Base-by-base conservation (phyloP, 1,140 invertebrate genomes). In the Asobara japonica region DNA sequence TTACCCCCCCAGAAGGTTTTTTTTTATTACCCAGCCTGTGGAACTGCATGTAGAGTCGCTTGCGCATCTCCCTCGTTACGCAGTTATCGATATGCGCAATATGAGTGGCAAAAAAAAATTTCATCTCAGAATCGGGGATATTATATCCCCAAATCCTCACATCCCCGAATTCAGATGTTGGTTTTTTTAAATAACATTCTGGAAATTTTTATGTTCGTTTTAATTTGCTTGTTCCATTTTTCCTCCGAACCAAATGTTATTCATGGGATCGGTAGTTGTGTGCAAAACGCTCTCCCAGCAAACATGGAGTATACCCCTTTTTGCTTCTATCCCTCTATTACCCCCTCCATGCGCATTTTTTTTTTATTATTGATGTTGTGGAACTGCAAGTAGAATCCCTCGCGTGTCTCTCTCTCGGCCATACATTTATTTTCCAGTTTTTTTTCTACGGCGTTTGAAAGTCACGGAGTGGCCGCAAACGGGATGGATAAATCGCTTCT, bases 291-390 rank as follows among this genome's bases (percentile, higher is more conserved):
- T n/a, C n/a, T n/a, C n/a, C n/a, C n/a, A n/a, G n/a, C n/a, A n/a
- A n/a, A n/a, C n/a, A n/a, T n/a, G n/a, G n/a, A n/a, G n/a, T n/a
- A n/a, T n/a, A n/a, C n/a, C n/a, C n/a, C n/a, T n/a, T n/a, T n/a
- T n/a, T n/a, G n/a, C n/a, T n/a, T n/a, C 29, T 13, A 62, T 62
- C 60, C n/a, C 22, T 41, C 45, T 77, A 74, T 77, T 76, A 64
- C 74, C 48, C 18, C 30, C 56, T 45, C 18, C n/a, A n/a, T n/a
- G n/a, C n/a, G 27, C 29, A 36, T 30, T 69, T 56, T 36, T 56
- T 36, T 61, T 30, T 18, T 36, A 60, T 22, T 30, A 29, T 13
- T 45, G 6, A 38, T 20, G 22, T 56, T 25, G 51, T 13, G 25
- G 51, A 31, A 29, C 45, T 20, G 41, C 45, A 18, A 38, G 45